Percentiles rank a stretch among this genome's conserved stretches.
Evolutionary conservation across 2,888 invertebrate species (phyloP).

Genomic region (Eutolmus rufibarbis): DNA sequence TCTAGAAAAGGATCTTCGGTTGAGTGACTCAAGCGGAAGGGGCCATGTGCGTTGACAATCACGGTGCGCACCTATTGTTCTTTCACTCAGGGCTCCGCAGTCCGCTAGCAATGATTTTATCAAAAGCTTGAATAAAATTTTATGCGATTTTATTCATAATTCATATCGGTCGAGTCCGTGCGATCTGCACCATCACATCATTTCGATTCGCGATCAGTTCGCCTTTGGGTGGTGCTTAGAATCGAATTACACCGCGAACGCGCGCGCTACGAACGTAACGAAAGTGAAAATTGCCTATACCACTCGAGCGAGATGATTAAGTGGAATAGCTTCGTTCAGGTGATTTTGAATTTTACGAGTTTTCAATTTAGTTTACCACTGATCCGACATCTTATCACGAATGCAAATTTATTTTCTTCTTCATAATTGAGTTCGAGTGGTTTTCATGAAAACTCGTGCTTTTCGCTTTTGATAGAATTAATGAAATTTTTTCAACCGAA

Average conservation of each 20-base stretch:
- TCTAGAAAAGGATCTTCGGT: constrained; percentile 32
- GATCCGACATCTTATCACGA: not conserved
- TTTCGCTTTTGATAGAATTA: not conserved
- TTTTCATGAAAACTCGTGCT: not conserved
- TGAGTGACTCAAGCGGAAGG: constrained; percentile 31
- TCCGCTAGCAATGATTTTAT: not conserved
- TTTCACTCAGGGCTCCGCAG: not conserved
- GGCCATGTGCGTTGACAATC: constrained; percentile 35
- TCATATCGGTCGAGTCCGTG: not conserved
- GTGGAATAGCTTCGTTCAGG: constrained; percentile 23
- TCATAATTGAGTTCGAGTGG: not conserved
- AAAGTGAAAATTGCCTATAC: not conserved
- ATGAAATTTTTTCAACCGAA: constrained; percentile 8
- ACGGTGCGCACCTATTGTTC: constrained; percentile 36
- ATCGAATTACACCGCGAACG: constrained; percentile 13
- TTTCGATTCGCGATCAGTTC: not conserved
- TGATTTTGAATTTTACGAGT: constrained; percentile 6
- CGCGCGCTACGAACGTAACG: not conserved
- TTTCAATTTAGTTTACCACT: constrained; percentile 11
- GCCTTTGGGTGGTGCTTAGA: not conserved
- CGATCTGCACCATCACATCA: constrained; percentile 3
- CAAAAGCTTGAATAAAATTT: constrained; percentile 4
- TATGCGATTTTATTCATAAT: constrained; percentile 16
- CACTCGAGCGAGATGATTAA: constrained; percentile 8
- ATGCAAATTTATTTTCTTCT: constrained; percentile 17